Evolutionary conservation across 1,140 invertebrate species (phyloP).

Genomic region (Diorhabda sublineata): DNA sequence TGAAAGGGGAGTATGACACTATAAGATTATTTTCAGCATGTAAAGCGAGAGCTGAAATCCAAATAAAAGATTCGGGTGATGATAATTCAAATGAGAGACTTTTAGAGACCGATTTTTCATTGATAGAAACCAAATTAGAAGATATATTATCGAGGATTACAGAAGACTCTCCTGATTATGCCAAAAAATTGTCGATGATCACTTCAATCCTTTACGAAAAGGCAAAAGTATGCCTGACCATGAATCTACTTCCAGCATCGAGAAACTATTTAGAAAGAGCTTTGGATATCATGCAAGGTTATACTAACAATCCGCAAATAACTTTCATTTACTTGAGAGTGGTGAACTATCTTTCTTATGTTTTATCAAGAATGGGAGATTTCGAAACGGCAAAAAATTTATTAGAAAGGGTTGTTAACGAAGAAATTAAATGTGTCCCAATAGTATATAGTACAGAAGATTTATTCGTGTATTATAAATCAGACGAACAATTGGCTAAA

Average conservation of each 20-base stretch:
- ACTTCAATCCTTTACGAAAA: conserved; percentile 39
- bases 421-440: conserved; percentile 21
- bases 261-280: conserved; percentile 30
- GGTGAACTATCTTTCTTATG: conserved; percentile 78
- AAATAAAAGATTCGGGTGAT: conserved; percentile 13
- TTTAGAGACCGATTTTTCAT: conserved; percentile 9
- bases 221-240: conserved; percentile 34
- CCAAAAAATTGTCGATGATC: conserved; percentile 36
- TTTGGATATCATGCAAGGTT: conserved; percentile 31
- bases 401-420: conserved; percentile 29
- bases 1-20: not conserved
- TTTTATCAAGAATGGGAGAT: conserved; percentile 34
- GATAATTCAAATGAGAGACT: not conserved
- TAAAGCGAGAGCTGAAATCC: not conserved
- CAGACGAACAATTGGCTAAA: conserved; percentile 22
- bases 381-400: conserved; percentile 32
- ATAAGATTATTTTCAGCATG: not conserved
- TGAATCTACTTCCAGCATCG: conserved; percentile 22
- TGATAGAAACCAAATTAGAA: conserved; percentile 13
- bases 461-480: conserved; percentile 31
- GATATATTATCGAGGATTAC: conserved; percentile 3
- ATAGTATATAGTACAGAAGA: conserved; percentile 39
- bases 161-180: conserved; percentile 18
- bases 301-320: conserved; percentile 31
- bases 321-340: conserved; percentile 70